Percentiles rank a stretch among this genome's conserved stretches.
Evolutionary conservation across 2,113 vertebrate species (phyloP).

Genomic region (Penelope pileata): DNA sequence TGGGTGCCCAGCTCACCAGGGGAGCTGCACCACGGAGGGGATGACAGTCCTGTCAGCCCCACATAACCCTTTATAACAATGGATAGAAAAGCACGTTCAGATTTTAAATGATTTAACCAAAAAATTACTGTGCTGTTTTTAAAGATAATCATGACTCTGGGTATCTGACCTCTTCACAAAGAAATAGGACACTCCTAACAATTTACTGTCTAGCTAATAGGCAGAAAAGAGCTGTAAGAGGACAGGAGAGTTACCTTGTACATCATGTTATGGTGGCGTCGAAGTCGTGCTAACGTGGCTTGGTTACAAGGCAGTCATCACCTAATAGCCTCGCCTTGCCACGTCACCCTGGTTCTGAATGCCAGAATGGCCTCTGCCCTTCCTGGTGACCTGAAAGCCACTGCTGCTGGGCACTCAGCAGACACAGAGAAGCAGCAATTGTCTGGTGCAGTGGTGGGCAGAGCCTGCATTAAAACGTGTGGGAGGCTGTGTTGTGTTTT

Average conservation of each 20-base stretch:
- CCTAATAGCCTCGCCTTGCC: background rate
- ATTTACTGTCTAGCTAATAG: background rate
- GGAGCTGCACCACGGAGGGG: background rate
- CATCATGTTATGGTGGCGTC: background rate
- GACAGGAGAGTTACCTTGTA: accelerated
- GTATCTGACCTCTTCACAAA: background rate
- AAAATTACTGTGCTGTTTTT: background rate
- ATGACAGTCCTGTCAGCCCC: background rate
- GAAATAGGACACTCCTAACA: background rate
- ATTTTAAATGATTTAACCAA: background rate
- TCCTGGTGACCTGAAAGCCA: background rate
- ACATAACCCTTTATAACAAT: background rate
- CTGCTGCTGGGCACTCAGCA: accelerated
- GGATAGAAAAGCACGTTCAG: background rate
- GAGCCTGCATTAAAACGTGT: background rate
- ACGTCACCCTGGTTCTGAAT: background rate
- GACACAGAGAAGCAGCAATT: background rate
- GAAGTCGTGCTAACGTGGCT: background rate
- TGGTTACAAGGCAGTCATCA: background rate
- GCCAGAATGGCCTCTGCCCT: background rate
- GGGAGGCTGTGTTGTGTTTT: background rate
- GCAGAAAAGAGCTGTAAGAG: background rate
- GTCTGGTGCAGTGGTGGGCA: background rate
- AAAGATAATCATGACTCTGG: background rate
- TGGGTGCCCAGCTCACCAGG: background rate